A percentile compares a stretch with the other conserved stretches of the same genome.
phyloP scores from a whole-genome alignment of 2,888 invertebrate genomes.

The Portevinia maculata region DNA sequence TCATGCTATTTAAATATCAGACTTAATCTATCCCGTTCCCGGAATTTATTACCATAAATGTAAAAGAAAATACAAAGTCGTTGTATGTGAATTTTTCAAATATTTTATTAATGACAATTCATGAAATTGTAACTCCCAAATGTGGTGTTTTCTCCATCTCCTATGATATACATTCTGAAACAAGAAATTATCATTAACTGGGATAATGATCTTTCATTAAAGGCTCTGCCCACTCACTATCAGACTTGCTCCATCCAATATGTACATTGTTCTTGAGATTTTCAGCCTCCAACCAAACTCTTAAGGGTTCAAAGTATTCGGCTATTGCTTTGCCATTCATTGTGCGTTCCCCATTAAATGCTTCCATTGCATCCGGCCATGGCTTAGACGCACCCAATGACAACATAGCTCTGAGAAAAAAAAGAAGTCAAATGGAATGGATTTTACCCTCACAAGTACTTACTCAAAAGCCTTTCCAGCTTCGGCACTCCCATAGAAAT shows the following conservation, averaged over 20 bases:
- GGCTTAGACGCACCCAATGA: constrained; percentile 89
- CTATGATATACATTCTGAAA: constrained; percentile 35
- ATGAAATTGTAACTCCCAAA: background rate
- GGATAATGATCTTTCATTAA: background rate
- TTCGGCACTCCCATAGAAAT: constrained; percentile 90
- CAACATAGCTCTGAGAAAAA: constrained; percentile 85
- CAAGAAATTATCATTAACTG: background rate
- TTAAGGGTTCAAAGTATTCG: constrained; percentile 91
- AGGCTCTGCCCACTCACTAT: constrained; percentile 77
- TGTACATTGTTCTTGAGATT: constrained; percentile 87
- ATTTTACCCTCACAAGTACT: constrained; percentile 75
- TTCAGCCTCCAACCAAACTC: constrained; percentile 89
- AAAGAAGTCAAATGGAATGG: constrained; percentile 78
- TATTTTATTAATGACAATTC: constrained; percentile 16
- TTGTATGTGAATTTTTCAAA: background rate
- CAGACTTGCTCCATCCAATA: constrained; percentile 85
- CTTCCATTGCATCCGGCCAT: constrained; percentile 94
- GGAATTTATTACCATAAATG: too few relatives aligned
- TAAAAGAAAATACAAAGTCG: background rate
- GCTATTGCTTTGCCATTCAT: constrained; percentile 91
- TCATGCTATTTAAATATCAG: too few relatives aligned
- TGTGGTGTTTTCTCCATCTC: background rate
- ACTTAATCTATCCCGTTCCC: too few relatives aligned
- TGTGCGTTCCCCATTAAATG: constrained; percentile 88
- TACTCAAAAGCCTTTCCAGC: constrained; percentile 90